Base-by-base conservation (phyloP, 2,888 invertebrate genomes). In the Mongoloraphidia duomilia region DNA sequence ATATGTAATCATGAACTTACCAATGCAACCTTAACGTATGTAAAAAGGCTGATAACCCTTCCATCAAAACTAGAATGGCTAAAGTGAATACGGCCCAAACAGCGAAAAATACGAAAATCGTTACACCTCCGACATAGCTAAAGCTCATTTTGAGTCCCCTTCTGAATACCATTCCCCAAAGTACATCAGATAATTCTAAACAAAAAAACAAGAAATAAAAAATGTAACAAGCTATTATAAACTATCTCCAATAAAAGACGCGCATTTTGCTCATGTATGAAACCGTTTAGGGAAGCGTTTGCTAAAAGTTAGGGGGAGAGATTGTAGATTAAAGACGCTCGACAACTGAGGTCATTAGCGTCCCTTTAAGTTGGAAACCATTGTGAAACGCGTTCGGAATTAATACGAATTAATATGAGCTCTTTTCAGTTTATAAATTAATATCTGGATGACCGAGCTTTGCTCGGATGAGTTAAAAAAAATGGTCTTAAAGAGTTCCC, bases 21-120 rank as follows among this genome's bases (percentile, higher is more conserved):
- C 92, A 93, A 65, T 92, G 91, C 55, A 92, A 76, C 65, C 91
- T 79, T 42, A 92, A 75, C 1, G 91, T 90, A 61, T 92, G 92
- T 47, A 92, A 73, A 68, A 92, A 92, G 10, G 92, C 92, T 0
- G 89, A 90, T 11, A 92, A 72, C 0, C 92, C 92, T 65, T 93
- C 92, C 92, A 93, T 92, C 54, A 90, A 70, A 43, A 92, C 82
- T 17, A 92, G 71, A 56, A 92, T 86, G 54, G 83, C 81, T 26
- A 92, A 66, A 0, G 91, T 92, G 60, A 90, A 80, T 59, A 76
- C 70, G 0, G 86, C 83, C 86, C 91, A 93, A 8, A 75, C 73
- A 0, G 73, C 79, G 63, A 92, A 93, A 9, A 81, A 68, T 1
- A 77, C 49, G 62, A 76, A 84, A 46, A 87, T 63, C 8, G 73